A percentile compares a stretch with the other conserved stretches of the same genome.
phyloP scores from a whole-genome alignment of 2,113 vertebrate species.

The rat (Rattus norvegicus) region DNA sequence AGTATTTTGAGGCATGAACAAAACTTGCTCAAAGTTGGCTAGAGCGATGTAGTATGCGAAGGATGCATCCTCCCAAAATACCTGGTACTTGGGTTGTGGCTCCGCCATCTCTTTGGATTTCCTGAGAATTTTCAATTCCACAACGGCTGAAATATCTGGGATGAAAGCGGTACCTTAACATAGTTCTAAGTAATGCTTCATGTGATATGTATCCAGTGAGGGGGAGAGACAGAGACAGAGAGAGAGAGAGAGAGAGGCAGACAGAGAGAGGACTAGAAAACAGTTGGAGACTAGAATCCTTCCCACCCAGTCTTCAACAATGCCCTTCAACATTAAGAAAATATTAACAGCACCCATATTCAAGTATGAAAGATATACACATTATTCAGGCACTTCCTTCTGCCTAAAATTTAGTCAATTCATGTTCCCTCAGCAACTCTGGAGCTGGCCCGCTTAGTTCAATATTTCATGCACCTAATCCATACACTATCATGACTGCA shows the following conservation, averaged over 20 bases:
- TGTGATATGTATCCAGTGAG: background rate
- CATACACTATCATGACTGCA: rapidly evolving
- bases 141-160: background rate
- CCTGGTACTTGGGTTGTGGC: background rate
- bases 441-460: background rate
- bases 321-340: background rate
- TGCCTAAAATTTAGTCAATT: background rate
- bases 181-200: background rate
- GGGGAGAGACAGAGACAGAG: no score
- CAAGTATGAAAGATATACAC: background rate
- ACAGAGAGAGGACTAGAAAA: background rate
- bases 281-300: background rate
- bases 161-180: background rate
- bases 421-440: background rate
- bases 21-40: background rate
- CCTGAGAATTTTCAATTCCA: background rate
- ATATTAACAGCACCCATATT: background rate
- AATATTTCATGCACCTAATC: background rate
- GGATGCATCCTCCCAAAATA: background rate
- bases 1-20: background rate
- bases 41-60: background rate
- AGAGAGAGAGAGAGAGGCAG: no score
- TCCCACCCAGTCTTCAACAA: background rate
- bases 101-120: background rate
- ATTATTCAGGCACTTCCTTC: background rate